phyloP scores from a whole-genome alignment of 2,797 vertebrate genomes.

The Gambelia wislizenii region DNA sequence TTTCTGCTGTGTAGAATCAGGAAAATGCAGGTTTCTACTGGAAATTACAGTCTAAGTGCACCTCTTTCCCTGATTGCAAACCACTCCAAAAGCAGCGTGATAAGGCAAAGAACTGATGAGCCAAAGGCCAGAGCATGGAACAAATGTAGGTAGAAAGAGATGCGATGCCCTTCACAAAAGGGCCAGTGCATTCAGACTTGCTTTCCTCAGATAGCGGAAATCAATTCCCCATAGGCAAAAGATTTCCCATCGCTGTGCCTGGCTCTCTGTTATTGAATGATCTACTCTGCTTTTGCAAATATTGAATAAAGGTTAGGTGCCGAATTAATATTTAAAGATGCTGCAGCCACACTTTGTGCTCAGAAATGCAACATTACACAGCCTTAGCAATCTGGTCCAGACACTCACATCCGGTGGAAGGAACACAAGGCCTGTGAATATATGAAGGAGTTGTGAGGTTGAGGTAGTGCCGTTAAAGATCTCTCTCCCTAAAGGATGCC shows the following conservation, averaged over 20 bases:
- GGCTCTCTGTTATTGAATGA: neutral
- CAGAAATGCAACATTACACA: neutral
- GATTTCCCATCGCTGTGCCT: neutral
- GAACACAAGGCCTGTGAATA: neutral
- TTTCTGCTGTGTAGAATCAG: neutral
- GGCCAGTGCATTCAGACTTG: neutral
- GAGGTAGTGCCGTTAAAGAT: no score
- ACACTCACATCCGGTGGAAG: accelerated
- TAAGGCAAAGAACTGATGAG: neutral
- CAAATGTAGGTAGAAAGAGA: no score
- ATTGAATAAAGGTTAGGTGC: constrained; percentile 36
- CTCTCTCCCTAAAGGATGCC: neutral
- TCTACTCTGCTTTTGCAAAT: constrained; percentile 31
- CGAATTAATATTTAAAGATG: constrained; percentile 44
- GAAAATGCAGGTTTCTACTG: neutral
- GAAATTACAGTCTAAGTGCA: neutral
- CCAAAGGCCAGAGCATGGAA: no score
- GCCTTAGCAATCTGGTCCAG: neutral
- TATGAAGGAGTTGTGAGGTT: neutral
- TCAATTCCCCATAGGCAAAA: neutral
- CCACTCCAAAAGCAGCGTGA: no score
- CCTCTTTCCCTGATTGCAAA: neutral
- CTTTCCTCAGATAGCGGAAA: neutral
- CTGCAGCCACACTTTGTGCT: neutral
- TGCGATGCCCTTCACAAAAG: neutral